These are phyloP conservation scores for Cephus pulcher DNA, from an alignment of 2,888 invertebrate species.

Conservation along the genomic window DNA sequence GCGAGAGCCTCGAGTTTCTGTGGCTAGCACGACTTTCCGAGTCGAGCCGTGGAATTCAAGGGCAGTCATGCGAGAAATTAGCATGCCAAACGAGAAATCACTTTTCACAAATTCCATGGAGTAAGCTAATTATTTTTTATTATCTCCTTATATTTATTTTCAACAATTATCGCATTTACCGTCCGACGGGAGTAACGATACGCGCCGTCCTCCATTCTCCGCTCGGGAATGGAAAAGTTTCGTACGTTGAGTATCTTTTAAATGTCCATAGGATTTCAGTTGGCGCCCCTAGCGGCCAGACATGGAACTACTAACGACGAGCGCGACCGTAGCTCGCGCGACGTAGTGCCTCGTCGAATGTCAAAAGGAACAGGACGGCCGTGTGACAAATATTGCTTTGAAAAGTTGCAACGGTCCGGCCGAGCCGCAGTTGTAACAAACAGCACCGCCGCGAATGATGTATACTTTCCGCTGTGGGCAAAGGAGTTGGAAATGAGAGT, in stretches of 20 bases:
- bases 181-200: neutral
- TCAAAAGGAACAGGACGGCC: neutral
- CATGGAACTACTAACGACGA: neutral
- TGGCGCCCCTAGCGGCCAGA: neutral
- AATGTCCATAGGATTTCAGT: neutral
- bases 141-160: neutral
- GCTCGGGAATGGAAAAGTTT: neutral
- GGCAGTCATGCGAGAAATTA: neutral
- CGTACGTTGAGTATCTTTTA: neutral
- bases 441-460: constrained; percentile 15
- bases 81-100: neutral
- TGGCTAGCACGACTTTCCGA: neutral
- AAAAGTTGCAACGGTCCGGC: constrained; percentile 12
- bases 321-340: neutral
- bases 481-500: neutral
- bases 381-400: constrained; percentile 16
- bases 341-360: neutral
- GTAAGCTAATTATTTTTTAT: neutral
- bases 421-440: constrained; percentile 10
- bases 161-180: neutral
- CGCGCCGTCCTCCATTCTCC: neutral
- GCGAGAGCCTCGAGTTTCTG: neutral
- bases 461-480: constrained; percentile 14
- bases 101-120: neutral
- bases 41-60: neutral